Conservation (phyloP, 1,140 invertebrate species). For the Zophobas atratus region DNA sequence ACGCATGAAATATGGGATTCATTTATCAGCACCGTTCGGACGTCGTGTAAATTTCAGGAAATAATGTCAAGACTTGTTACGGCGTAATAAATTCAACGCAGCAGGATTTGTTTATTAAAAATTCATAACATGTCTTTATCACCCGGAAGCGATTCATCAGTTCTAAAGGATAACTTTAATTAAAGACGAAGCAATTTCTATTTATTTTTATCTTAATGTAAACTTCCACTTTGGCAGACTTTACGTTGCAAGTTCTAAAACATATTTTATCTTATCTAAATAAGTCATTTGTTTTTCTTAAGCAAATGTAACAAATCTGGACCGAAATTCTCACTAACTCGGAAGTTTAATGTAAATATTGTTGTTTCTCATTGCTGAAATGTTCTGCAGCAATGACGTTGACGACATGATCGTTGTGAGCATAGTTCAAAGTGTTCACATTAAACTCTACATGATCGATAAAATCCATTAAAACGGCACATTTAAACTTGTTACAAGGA, state of each 20-base stretch:
- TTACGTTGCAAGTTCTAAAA: not conserved
- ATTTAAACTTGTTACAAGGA: constrained; percentile 33
- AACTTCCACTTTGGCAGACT: not conserved
- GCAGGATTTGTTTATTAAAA: constrained; percentile 43
- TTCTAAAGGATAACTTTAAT: constrained; percentile 22
- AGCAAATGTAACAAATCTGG: not conserved
- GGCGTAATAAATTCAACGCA: constrained; percentile 40
- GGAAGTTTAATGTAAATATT: constrained; percentile 8
- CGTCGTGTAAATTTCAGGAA: constrained; percentile 49
- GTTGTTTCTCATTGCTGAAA: constrained; percentile 20
- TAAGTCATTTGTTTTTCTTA: not conserved
- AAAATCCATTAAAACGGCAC: constrained; percentile 39
- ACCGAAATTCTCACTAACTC: not conserved
- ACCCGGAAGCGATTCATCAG: constrained; percentile 38
- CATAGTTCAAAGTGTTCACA: constrained; percentile 38
- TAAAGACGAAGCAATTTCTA: constrained; percentile 14
- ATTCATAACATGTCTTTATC: constrained; percentile 43
- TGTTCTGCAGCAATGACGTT: constrained; percentile 11
- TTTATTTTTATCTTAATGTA: no score
- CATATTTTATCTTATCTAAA: constrained; percentile 3
- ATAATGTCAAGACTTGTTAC: constrained; percentile 48
- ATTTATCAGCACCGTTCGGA: constrained; percentile 47
- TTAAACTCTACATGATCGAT: constrained; percentile 33
- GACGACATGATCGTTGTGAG: not conserved
- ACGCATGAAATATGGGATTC: constrained; percentile 49